Evolutionary conservation across 1,140 invertebrate genomes (phyloP).

Genomic region (Paralvinella palmiformis): DNA sequence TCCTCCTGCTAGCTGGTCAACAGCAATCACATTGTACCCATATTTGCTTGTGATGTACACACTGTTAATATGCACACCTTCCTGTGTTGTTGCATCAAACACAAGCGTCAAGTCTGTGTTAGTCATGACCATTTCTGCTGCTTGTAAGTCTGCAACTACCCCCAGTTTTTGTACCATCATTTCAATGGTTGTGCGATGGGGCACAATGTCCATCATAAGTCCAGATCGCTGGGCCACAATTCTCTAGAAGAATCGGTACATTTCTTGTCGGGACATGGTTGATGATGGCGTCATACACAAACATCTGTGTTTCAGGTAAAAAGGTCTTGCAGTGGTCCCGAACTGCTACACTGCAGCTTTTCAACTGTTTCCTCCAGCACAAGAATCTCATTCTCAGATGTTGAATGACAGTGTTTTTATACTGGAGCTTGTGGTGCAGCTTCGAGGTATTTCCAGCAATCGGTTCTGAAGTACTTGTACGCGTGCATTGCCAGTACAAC

Average conservation of each 20-base stretch:
- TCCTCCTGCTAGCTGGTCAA: slow-evolving; percentile 10
- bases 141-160: too few relatives aligned
- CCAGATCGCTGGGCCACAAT: too few relatives aligned
- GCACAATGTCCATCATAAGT: too few relatives aligned
- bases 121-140: background rate
- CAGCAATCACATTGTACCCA: background rate
- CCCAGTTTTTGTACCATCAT: too few relatives aligned
- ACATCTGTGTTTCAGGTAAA: too few relatives aligned
- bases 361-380: background rate
- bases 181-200: too few relatives aligned
- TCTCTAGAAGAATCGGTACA: too few relatives aligned
- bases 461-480: too few relatives aligned
- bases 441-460: background rate
- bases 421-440: background rate
- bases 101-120: background rate
- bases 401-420: background rate
- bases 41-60: background rate
- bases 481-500: background rate
- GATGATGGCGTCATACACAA: too few relatives aligned
- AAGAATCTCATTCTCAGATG: background rate
- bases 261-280: too few relatives aligned
- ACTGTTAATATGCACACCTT: slow-evolving; percentile 9
- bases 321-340: background rate
- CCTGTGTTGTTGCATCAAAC: slow-evolving; percentile 1
- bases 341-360: background rate